Conservation (phyloP, 2,888 invertebrate genomes). For the Trilocha varians region DNA sequence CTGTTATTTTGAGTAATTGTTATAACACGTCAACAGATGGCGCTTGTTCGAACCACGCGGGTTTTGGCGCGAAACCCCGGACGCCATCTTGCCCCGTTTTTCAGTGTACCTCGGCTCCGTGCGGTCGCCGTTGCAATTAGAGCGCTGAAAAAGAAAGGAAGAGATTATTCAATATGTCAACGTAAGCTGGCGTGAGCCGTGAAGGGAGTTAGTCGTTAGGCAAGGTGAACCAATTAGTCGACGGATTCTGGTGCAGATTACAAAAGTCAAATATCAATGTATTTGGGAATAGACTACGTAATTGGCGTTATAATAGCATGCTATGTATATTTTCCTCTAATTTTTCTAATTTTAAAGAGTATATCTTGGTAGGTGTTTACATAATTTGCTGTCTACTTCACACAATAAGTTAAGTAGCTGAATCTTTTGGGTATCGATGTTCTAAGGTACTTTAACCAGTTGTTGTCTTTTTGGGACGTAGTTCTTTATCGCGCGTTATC, state of each 20-base stretch:
- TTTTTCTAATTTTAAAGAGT: too few species aligned
- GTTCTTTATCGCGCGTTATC: too few species aligned
- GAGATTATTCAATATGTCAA: constrained; percentile 39
- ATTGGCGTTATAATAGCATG: too few species aligned
- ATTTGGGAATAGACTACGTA: too few species aligned
- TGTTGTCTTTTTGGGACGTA: too few species aligned
- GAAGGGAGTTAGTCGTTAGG: constrained; percentile 5
- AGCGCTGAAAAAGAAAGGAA: constrained; percentile 59
- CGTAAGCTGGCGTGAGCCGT: constrained; percentile 11
- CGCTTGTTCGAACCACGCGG: constrained; percentile 34
- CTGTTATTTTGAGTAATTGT: constrained; percentile 55
- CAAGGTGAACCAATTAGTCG: constrained; percentile 51
- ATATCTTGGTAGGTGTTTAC: too few species aligned
- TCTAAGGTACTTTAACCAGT: too few species aligned
- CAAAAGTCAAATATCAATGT: background rate
- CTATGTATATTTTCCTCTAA: too few species aligned
- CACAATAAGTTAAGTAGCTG: too few species aligned
- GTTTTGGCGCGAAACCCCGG: constrained; percentile 53
- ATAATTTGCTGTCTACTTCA: too few species aligned
- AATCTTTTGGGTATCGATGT: too few species aligned
- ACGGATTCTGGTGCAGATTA: constrained; percentile 12
- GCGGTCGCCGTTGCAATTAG: constrained; percentile 41
- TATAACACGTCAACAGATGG: constrained; percentile 43
- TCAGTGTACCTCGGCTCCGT: constrained; percentile 48
- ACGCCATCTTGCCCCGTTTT: constrained; percentile 56